phyloP scores from a whole-genome alignment of 2,113 vertebrate genomes.

The Progne subis region DNA sequence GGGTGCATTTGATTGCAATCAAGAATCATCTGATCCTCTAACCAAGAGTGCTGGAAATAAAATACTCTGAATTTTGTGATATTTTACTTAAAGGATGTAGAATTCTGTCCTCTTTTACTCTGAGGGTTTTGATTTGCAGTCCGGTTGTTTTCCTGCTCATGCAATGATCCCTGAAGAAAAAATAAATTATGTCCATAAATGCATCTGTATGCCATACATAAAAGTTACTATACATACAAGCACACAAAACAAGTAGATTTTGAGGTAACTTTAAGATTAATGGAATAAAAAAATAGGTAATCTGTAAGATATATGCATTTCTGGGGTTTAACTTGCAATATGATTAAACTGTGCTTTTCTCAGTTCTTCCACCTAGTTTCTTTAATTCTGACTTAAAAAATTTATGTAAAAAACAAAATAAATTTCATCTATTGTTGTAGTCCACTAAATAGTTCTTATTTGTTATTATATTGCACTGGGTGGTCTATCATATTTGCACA shows the following conservation, averaged over 20 bases:
- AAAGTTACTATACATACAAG: not conserved
- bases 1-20: constrained; percentile 62
- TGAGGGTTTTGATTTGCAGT: not conserved
- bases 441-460: too few species aligned
- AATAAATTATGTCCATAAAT: not conserved
- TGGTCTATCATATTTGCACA: too few species aligned
- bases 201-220: not conserved
- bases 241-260: not conserved
- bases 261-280: not conserved
- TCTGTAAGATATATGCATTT: not conserved
- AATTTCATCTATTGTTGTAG: not conserved
- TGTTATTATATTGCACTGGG: too few species aligned
- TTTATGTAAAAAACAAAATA: not conserved
- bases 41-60: constrained; percentile 28
- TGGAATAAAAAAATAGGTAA: not conserved
- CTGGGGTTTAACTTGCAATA: not conserved
- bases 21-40: constrained; percentile 31
- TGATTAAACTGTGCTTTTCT: not conserved
- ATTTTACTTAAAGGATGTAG: not conserved
- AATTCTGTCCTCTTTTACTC: not conserved
- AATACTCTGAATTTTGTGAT: not conserved
- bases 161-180: not conserved
- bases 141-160: not conserved
- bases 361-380: not conserved
- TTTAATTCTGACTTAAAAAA: not conserved